Conservation (phyloP, 2,888 invertebrate genomes). For the Pammene fasciana region DNA sequence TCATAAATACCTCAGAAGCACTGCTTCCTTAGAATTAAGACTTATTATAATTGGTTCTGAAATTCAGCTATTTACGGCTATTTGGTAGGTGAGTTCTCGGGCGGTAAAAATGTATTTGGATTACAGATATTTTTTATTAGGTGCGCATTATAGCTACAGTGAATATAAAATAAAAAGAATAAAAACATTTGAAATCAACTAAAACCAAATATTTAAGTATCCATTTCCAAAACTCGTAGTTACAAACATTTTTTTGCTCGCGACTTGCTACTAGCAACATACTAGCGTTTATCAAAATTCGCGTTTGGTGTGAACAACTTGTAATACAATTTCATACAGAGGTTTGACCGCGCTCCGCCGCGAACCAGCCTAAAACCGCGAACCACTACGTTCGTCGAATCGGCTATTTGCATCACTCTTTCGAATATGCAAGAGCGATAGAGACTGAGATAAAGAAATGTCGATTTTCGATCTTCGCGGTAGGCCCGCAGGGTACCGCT, state of each 20-base stretch:
- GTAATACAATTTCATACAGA: background rate
- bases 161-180: too few species aligned
- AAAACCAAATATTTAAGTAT: background rate
- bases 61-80: constrained; percentile 11
- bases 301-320: background rate
- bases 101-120: background rate
- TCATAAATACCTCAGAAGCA: constrained; percentile 77
- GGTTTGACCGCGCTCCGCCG: too few species aligned
- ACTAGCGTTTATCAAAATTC: background rate
- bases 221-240: background rate
- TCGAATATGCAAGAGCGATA: too few species aligned
- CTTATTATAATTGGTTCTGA: constrained; percentile 59
- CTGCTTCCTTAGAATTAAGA: constrained; percentile 73
- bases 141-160: too few species aligned
- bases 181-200: background rate
- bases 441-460: too few species aligned
- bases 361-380: too few species aligned
- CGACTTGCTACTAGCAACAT: background rate
- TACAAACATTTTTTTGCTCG: constrained; percentile 10
- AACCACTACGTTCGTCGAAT: too few species aligned
- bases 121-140: background rate
- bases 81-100: constrained; percentile 11
- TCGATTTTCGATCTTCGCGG: too few species aligned
- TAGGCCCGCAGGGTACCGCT: too few species aligned
- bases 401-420: too few species aligned